phyloP scores from a whole-genome alignment of 2,113 vertebrate genomes.

The Meleagris gallopavo region DNA sequence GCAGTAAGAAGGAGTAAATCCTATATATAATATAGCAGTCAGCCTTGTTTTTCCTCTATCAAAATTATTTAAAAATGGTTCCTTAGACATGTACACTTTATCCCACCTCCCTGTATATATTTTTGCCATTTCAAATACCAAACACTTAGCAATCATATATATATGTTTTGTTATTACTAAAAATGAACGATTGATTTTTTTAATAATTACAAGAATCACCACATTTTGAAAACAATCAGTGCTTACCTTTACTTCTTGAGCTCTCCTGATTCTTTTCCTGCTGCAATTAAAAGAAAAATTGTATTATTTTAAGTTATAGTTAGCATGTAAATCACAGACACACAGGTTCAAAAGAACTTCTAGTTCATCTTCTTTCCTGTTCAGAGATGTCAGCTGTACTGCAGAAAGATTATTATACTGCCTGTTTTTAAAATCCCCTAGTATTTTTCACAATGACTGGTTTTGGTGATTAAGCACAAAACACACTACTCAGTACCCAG shows the following conservation, averaged over 20 bases:
- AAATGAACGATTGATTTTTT: not conserved
- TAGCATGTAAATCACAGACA: not conserved
- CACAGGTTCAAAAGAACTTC: not conserved
- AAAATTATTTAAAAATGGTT: not conserved
- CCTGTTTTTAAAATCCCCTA: not conserved
- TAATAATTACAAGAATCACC: not conserved
- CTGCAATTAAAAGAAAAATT: constrained; percentile 76
- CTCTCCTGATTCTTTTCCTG: constrained; percentile 80
- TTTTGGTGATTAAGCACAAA: not conserved
- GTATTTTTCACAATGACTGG: not conserved
- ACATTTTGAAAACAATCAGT: constrained; percentile 20
- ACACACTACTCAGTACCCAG: not conserved
- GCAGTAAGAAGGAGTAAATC: not conserved
- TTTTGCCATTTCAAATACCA: not conserved
- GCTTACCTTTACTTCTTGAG: constrained; percentile 81
- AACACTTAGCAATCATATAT: not conserved
- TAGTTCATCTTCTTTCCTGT: not conserved
- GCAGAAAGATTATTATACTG: not conserved
- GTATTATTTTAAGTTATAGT: not conserved
- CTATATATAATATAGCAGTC: not conserved
- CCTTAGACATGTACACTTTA: not conserved
- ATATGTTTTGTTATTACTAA: not conserved
- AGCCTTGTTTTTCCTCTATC: not conserved
- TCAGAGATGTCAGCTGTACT: not conserved
- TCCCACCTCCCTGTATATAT: not conserved